Evolutionary conservation across 1,140 invertebrate species (phyloP).

Genomic region (Microplitis mediator): DNA sequence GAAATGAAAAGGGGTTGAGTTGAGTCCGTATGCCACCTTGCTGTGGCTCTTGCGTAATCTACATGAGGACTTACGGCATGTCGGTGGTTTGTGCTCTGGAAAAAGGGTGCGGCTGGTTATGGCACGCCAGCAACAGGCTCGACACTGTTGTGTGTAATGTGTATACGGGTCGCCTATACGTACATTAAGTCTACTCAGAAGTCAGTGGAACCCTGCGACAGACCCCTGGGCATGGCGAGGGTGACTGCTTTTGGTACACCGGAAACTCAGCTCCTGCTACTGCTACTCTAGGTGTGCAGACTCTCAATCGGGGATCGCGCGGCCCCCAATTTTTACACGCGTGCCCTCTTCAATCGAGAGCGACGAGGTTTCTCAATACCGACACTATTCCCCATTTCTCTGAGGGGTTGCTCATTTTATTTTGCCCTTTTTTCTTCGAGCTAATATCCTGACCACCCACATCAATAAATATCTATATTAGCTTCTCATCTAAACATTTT

Average conservation of each 20-base stretch:
- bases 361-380: neutral
- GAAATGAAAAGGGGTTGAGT: slow-evolving; percentile 37
- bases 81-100: neutral
- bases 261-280: too few species aligned
- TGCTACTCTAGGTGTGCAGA: slow-evolving; percentile 45
- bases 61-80: slow-evolving; percentile 13
- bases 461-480: neutral
- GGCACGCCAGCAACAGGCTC: too few species aligned
- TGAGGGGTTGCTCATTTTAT: slow-evolving; percentile 17
- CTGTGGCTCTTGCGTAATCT: slow-evolving; percentile 6
- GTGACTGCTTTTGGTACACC: slow-evolving; percentile 29
- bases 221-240: slow-evolving; percentile 51
- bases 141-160: too few species aligned
- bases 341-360: slow-evolving; percentile 60
- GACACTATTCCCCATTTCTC: neutral
- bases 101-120: slow-evolving; percentile 28
- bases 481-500: neutral
- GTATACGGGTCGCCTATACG: neutral
- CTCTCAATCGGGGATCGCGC: slow-evolving; percentile 46
- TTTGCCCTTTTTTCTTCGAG: neutral
- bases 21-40: slow-evolving; percentile 30
- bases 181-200: slow-evolving; percentile 28
- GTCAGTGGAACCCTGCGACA: slow-evolving; percentile 43
- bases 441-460: slow-evolving; percentile 11
- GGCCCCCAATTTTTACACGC: slow-evolving; percentile 40